Base-by-base conservation (phyloP, 1,140 invertebrate species). In the Eurosta solidaginis region DNA sequence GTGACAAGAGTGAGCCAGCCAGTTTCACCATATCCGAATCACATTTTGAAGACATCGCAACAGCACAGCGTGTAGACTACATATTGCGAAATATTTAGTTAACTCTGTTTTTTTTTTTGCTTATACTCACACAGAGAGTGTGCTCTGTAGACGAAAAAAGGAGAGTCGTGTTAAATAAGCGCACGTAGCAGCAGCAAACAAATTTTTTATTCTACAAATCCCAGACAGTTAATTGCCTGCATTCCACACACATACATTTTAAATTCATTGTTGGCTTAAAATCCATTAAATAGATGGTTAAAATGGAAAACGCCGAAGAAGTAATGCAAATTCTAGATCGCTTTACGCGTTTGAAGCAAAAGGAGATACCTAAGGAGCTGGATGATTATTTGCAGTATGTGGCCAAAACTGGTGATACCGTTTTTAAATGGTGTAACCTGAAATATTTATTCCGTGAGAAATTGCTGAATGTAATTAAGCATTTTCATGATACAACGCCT, bases 331-430 rank as follows among this genome's bases (percentile, higher is more conserved):
- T 92, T 75, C 88, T 96, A 49, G 94, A 95, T 86, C 94, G 96
- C 82, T 97, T 96, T 85, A 92, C 94, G 63, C 96, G 95, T 87
- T 91, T 95, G 81, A 88, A 88, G 80, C 84, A 86, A n/a, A 91
- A 93, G 83, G 93, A 93, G 81, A 96, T 98, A 83, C 96, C 96
- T n/a, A 90, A 92, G 75, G 92, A 96, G 83, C 89, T 98, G 59
- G 96, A 98, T 82, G 95, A 97, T 44, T 98, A 97, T 88, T 89
- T 98, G 59, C 91, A 92, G 80, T 95, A 93, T 89, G 95, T 98
- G 76, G 97, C 97, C 0, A 95, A 95, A 89, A 97, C 96, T 77
- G 97, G 97, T 75, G 96, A 98, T 88, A 96, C 96, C 9, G 91
- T 98, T 29, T 98, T 96, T 85, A 96, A 96, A 81, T 98, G 97